Evolutionary conservation across 2,888 invertebrate genomes (phyloP).

Genomic region (Yponomeuta evonymella): DNA sequence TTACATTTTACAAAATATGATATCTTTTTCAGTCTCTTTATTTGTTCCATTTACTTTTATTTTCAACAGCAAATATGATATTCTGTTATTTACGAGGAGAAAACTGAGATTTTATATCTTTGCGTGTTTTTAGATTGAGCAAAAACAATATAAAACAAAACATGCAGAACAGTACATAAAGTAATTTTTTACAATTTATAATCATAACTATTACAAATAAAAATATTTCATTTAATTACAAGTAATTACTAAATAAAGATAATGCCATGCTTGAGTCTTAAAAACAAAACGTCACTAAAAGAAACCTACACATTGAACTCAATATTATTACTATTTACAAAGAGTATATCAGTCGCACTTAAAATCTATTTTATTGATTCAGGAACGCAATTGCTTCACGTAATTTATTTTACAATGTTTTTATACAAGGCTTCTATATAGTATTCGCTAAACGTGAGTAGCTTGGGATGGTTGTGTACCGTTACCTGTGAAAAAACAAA

Average conservation of each 20-base stretch:
- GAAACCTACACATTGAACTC: not conserved
- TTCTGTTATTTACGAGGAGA: no score
- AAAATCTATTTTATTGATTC: conserved; percentile 25
- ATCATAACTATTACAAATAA: not conserved
- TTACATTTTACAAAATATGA: conserved; percentile 12
- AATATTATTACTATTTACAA: conserved; percentile 10
- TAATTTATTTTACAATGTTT: conserved; percentile 17
- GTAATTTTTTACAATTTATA: not conserved
- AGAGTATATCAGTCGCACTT: conserved; percentile 34
- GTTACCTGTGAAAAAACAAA: conserved; percentile 50
- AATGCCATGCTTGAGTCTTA: conserved; percentile 10
- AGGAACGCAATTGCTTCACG: conserved; percentile 54
- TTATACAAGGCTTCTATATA: conserved; percentile 31
- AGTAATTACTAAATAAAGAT: not conserved
- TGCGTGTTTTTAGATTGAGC: not conserved
- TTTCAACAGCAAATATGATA: not conserved
- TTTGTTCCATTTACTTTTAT: not conserved
- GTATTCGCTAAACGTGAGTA: conserved; percentile 54
- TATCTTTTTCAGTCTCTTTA: conserved; percentile 4
- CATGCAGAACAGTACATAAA: not conserved
- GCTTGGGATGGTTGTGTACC: conserved; percentile 53
- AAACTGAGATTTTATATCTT: no score
- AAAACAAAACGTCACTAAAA: conserved; percentile 6
- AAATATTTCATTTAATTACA: not conserved
- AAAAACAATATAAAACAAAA: not conserved